phyloP scores from a whole-genome alignment of 2,113 vertebrate genomes.

The Meles meles region DNA sequence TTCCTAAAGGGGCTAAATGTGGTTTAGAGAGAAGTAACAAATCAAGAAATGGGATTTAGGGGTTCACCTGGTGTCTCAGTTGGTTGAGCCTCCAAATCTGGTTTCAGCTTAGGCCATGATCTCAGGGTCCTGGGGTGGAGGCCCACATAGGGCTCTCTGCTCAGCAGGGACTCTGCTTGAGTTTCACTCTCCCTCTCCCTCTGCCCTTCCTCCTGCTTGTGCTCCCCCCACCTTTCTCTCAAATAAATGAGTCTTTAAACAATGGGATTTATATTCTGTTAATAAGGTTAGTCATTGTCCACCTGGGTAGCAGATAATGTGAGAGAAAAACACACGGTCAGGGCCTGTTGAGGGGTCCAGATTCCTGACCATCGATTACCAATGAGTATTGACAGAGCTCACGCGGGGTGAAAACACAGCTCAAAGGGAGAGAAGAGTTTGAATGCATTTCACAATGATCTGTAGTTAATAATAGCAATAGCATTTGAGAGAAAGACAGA shows the following conservation, averaged over 20 bases:
- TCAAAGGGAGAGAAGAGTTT: not conserved
- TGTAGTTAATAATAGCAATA: not conserved
- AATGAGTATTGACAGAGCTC: not conserved
- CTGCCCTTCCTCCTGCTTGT: not conserved
- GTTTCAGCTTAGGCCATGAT: not conserved
- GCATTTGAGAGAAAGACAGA: not conserved
- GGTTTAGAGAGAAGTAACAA: not conserved
- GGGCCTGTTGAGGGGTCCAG: not conserved
- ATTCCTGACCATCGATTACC: accelerated
- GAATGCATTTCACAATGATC: not conserved
- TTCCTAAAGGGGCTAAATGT: not conserved
- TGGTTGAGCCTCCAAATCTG: not conserved
- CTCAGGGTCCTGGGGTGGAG: not conserved
- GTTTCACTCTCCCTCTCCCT: not conserved
- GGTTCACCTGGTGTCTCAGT: not conserved
- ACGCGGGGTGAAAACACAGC: accelerated
- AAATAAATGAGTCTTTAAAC: not conserved
- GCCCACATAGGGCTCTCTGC: not conserved
- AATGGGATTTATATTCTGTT: not conserved
- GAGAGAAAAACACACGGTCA: not conserved
- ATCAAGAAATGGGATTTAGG: not conserved
- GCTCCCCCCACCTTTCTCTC: not conserved
- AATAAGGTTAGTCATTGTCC: not conserved
- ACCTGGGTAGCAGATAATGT: not conserved
- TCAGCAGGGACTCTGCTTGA: not conserved